Evolutionary conservation across 2,888 invertebrate species (phyloP).

Genomic region (Dimorphilus gyrociliatus): DNA sequence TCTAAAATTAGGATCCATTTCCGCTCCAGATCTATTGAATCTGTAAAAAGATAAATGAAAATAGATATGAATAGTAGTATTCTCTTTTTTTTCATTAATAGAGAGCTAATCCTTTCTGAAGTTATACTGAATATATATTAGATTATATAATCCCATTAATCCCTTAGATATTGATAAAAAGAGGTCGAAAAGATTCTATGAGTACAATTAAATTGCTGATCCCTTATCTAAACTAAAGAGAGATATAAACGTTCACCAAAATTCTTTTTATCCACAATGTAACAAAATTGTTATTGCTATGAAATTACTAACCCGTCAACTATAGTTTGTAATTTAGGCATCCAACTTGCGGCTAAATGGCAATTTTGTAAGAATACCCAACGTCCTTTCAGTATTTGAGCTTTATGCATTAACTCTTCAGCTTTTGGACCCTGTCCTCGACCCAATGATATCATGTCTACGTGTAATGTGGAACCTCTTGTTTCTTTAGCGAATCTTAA

Average conservation of each 20-base stretch:
- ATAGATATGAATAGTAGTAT: not conserved
- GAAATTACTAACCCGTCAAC: conserved; percentile 29
- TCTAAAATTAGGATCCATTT: conserved; percentile 35
- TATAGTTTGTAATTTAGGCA: conserved; percentile 30
- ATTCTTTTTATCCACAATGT: too few species aligned
- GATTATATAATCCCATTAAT: not conserved
- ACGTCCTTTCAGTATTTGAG: conserved; percentile 35
- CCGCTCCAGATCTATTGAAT: conserved; percentile 22
- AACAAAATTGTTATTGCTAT: too few species aligned
- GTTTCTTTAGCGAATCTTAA: conserved; percentile 32
- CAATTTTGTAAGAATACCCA: conserved; percentile 39
- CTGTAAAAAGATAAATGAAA: conserved; percentile 10
- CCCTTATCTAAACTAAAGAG: too few species aligned
- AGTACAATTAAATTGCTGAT: too few species aligned
- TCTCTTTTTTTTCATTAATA: too few species aligned
- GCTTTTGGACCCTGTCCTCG: conserved; percentile 36
- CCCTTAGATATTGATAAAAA: too few species aligned
- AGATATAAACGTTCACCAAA: too few species aligned
- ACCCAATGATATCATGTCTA: conserved; percentile 38
- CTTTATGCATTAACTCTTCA: conserved; percentile 36
- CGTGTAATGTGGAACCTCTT: conserved; percentile 29
- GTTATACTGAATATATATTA: not conserved
- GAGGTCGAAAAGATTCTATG: too few species aligned
- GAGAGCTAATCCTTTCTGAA: not conserved
- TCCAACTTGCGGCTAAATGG: conserved; percentile 36